These are phyloP conservation scores for Oncorhynchus kisutch DNA, from an alignment of 2,113 vertebrate species.

Conservation along the genomic window DNA sequence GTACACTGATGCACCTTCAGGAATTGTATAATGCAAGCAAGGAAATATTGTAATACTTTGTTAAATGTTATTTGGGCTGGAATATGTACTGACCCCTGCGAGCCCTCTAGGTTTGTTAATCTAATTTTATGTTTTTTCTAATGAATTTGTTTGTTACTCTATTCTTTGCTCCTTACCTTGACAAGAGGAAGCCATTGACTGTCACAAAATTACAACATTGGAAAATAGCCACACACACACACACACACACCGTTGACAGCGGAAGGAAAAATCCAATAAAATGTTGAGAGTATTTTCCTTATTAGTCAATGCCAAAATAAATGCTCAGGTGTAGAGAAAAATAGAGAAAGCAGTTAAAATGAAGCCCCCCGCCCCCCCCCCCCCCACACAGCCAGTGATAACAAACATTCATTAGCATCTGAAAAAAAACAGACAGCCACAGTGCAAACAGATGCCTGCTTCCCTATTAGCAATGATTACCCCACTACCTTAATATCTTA, in stretches of 20 bases:
- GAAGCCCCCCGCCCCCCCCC: slow-evolving; percentile 39
- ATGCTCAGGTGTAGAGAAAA: slow-evolving; percentile 7
- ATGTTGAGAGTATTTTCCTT: neutral
- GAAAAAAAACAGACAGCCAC: slow-evolving; percentile 66
- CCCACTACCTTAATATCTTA: slow-evolving; percentile 69
- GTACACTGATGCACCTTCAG: too few relatives aligned
- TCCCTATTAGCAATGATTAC: slow-evolving; percentile 67
- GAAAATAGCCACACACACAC: too few relatives aligned
- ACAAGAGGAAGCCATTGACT: neutral
- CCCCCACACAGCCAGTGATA: slow-evolving; percentile 54
- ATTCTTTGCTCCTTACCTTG: neutral
- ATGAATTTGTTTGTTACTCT: too few relatives aligned
- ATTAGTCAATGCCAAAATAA: neutral
- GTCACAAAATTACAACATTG: neutral
- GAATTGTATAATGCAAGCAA: too few relatives aligned
- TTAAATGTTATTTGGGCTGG: too few relatives aligned
- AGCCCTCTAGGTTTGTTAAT: neutral
- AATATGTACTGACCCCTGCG: too few relatives aligned
- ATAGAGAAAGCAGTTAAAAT: slow-evolving; percentile 42
- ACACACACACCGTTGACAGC: too few relatives aligned
- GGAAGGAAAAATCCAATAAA: too few relatives aligned
- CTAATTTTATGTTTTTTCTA: neutral
- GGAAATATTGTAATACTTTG: too few relatives aligned
- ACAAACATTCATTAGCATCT: slow-evolving; percentile 76
- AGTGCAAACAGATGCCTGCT: slow-evolving; percentile 65